These are phyloP conservation scores for Maccullochella peelii DNA, from an alignment of 2,113 vertebrate genomes.

Conservation along the genomic window DNA sequence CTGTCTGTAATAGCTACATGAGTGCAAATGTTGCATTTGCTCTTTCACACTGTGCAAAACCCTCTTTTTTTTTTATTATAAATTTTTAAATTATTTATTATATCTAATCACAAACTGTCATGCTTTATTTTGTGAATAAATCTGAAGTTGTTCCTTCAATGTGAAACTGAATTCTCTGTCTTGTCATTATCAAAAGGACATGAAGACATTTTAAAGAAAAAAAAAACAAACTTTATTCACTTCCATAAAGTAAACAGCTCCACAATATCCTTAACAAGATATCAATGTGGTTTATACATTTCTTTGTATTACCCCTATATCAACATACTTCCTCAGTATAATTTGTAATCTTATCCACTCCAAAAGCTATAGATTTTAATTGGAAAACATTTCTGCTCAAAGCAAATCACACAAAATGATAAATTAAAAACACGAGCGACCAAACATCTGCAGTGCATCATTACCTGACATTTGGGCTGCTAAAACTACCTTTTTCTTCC, in stretches of 20 bases:
- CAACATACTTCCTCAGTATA: conserved; percentile 46
- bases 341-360: conserved; percentile 42
- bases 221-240: conserved; percentile 77
- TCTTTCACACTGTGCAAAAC: conserved; percentile 11
- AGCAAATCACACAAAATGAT: conserved; percentile 61
- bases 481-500: background rate
- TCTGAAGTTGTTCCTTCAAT: background rate
- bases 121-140: conserved; percentile 60
- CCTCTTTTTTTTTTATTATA: background rate
- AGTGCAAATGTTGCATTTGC: background rate
- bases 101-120: background rate
- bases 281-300: conserved; percentile 45
- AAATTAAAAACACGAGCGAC: conserved; percentile 49
- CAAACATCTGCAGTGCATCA: conserved; percentile 35
- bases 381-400: conserved; percentile 64
- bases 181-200: background rate
- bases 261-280: conserved; percentile 58
- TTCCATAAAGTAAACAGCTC: conserved; percentile 68
- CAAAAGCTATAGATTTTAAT: conserved; percentile 58
- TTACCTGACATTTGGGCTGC: conserved; percentile 30
- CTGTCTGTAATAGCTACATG: background rate
- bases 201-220: conserved; percentile 56
- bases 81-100: too few species aligned
- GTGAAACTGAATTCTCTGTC: background rate
- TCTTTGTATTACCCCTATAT: conserved; percentile 45